Evolutionary conservation across 1,140 invertebrate species (phyloP).

Genomic region (Bombus cullumanus): DNA sequence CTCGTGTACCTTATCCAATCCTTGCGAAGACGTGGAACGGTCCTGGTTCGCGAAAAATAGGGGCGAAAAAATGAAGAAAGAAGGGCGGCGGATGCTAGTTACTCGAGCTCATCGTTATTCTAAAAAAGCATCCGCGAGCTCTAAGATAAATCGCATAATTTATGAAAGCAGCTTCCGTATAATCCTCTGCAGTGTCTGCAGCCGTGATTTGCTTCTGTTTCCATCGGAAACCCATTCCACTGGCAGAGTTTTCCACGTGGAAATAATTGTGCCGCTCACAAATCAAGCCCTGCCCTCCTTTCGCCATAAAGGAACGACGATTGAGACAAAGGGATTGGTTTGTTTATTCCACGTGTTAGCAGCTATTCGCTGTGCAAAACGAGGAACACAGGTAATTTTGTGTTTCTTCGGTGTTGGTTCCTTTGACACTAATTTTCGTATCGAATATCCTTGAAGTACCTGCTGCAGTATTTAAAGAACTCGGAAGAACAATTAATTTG

Average conservation of each 20-base stretch:
- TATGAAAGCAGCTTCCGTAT: conserved; percentile 46
- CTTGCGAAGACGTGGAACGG: not conserved
- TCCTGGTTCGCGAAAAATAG: not conserved
- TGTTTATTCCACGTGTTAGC: not conserved
- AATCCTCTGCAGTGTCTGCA: conserved; percentile 25
- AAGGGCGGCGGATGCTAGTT: not conserved
- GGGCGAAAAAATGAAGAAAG: not conserved
- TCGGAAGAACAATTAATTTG: too few species aligned
- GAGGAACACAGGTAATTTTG: too few species aligned
- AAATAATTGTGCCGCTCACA: conserved; percentile 35
- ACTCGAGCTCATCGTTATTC: conserved; percentile 43
- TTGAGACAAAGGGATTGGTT: not conserved
- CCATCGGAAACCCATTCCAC: conserved; percentile 28
- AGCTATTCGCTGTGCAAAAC: too few species aligned
- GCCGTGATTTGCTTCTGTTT: conserved; percentile 42
- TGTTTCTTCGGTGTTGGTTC: not conserved
- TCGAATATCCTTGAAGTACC: not conserved
- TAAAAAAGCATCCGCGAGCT: conserved; percentile 25
- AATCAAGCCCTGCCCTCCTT: conserved; percentile 4
- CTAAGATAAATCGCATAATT: conserved; percentile 53
- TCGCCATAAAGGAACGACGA: not conserved
- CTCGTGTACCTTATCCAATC: not conserved
- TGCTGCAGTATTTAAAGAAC: too few species aligned
- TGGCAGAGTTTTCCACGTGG: conserved; percentile 7
- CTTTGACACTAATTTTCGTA: not conserved